Evolutionary conservation across 2,113 vertebrate species (phyloP), one percentile per base, ranked within the genome.

Genomic region (Perca fluviatilis): DNA sequence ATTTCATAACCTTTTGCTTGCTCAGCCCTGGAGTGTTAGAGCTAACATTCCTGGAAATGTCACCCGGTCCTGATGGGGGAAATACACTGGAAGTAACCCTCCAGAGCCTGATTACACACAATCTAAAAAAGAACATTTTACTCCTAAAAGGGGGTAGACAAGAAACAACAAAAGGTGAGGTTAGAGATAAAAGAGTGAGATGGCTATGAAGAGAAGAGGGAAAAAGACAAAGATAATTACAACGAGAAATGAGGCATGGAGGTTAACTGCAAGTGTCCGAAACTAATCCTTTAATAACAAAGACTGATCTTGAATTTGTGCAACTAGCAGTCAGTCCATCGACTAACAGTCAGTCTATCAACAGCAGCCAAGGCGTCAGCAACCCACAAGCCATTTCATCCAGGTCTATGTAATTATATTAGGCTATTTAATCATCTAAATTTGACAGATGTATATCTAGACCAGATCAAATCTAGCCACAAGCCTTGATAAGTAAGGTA

Each of bases 321-420:
- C 8, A n/a, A 47, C 14, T 9, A 33, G 12, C 56, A 49, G 23
- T 43, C 33, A 23, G 13, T 27, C 40, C 49, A 71, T 12, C 2
- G 30, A 64, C 13, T 7, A 50, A 50, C 72, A 53, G 30, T 60
- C 43, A 25, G 68, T 61, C 23, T 6, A 15, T 62, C 53, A 6
- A 58, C 62, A 53, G 36, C 67, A 56, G 49, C 47, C 51, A n/a
- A 66, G 8, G 14, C 0, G 6, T 33, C 63, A 47, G 33, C 23
- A 36, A 21, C 47, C n/a, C 25, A 56, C 14, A 47, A 63, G 4
- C 27, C 54, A 23, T 51, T 64, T 51, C 33, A 23, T 23, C 33
- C 21, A 73, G 64, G 14, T 68, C 47, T 15, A 19, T 62, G 61
- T 62, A 84, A 81, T 86, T 62, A 78, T 78, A 84, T 82, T 50